A percentile compares a stretch with the other conserved stretches of the same genome.
Conservation (phyloP, 2,797 vertebrate genomes). For the Bucorvus abyssinicus region DNA sequence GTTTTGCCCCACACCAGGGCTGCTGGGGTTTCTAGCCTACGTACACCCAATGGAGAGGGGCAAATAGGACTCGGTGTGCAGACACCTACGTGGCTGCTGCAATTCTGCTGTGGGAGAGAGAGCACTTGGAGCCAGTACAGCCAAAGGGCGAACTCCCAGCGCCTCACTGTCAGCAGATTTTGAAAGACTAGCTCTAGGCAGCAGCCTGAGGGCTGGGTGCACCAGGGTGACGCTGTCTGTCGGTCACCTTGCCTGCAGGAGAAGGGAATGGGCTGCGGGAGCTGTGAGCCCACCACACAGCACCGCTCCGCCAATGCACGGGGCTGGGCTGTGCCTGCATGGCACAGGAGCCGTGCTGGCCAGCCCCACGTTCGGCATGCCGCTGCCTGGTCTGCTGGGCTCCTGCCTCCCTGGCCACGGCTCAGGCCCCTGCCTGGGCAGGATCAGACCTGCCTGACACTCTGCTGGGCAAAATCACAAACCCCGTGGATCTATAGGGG, state of each 20-base stretch:
- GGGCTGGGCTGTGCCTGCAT: background rate
- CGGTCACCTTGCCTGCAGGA: background rate
- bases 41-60: background rate
- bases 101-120: background rate
- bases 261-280: accelerated
- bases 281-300: background rate
- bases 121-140: background rate
- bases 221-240: background rate
- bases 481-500: background rate
- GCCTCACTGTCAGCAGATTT: background rate
- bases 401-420: background rate
- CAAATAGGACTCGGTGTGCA: background rate
- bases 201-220: background rate
- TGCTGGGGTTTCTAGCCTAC: background rate
- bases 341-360: accelerated
- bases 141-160: background rate
- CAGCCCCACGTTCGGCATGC: accelerated
- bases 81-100: background rate
- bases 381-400: background rate
- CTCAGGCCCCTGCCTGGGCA: background rate
- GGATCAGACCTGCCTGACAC: background rate
- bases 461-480: background rate
- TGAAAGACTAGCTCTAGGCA: background rate
- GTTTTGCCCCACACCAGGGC: background rate
- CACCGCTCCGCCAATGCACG: accelerated